phyloP scores from a whole-genome alignment of 37 sponge, comb jelly and placozoan genomes.

The Tethya wilhelma region DNA sequence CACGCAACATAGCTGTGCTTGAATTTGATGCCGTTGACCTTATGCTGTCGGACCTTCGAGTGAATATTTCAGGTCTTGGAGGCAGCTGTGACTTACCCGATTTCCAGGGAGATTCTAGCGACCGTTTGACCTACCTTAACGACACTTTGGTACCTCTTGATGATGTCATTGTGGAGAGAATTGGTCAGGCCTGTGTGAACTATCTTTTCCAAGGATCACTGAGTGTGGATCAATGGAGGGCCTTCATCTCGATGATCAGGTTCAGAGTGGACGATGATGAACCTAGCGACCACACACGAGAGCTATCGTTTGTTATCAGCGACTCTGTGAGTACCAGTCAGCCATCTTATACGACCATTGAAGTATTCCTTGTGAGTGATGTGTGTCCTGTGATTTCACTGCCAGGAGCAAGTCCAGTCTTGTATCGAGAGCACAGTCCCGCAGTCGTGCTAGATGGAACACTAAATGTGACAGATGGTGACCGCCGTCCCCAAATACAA shows the following conservation, averaged over 20 bases:
- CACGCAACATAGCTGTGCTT: conserved; percentile 13
- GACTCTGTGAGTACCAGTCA: conserved; percentile 36
- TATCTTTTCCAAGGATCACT: conserved; percentile 45
- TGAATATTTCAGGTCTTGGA: conserved; percentile 34
- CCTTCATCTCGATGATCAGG: conserved; percentile 39
- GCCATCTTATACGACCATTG: conserved; percentile 38
- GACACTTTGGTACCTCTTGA: not conserved
- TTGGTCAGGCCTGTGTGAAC: conserved; percentile 56
- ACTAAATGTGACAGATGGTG: conserved; percentile 44
- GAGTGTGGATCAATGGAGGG: conserved; percentile 49
- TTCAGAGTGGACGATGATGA: conserved; percentile 64
- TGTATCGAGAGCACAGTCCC: conserved; percentile 47
- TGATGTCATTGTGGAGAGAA: not conserved
- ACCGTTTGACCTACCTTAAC: conserved; percentile 31
- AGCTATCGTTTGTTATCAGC: conserved; percentile 44
- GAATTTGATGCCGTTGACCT: conserved; percentile 45
- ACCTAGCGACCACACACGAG: conserved; percentile 72
- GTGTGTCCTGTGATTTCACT: conserved; percentile 60
- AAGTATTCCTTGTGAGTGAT: conserved; percentile 58
- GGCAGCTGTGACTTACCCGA: conserved; percentile 51
- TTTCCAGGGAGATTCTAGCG: conserved; percentile 39
- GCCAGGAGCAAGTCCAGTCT: conserved; percentile 19
- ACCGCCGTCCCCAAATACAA: conserved; percentile 16
- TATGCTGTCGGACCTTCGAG: conserved; percentile 21
- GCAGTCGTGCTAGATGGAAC: conserved; percentile 2